Base-by-base conservation (phyloP, 1,140 invertebrate species). In the Macrobrachium rosenbergii region DNA sequence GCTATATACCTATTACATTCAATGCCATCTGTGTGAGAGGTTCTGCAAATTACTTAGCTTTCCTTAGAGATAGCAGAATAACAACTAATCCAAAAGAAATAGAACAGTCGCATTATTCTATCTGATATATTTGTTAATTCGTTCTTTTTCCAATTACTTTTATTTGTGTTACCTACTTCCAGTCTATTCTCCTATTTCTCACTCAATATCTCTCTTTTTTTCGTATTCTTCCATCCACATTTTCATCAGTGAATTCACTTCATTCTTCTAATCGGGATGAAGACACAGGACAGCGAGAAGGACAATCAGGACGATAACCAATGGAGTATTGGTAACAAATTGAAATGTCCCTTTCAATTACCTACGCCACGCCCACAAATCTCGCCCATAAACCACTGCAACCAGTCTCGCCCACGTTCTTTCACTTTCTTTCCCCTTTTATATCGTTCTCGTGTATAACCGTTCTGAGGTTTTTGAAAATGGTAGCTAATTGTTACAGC, bases 281-380 rank as follows among this genome's bases (percentile, higher is more conserved):
- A 64, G 64, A n/a, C 81, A 59, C 67, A 82, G 81, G 43, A 3
- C 5, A 21, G 67, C 19, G 64, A 82, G 81, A 67, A 52, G 64
- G 81, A 82, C 81, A 82, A 82, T 82, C 81, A 82, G 45, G 21
- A 43, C 43, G 59, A 82, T 73, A 82, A 52, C 28, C 81, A 17
- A 82, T 52, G 67, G 72, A 67, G 81, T 82, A 82, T 82, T 82
- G 81, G 67, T 73, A 73, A 82, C 81, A 82, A 73, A 73, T 73
- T 73, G 67, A 73, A 52, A 82, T 82, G 67, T 82, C 81, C 80
- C 59, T 69, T 45, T 59, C 81, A 82, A 82, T 73, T 82, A 82
- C 37, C 69, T 43, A 5, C 69, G 14, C 69, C 21, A 28, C 69
- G 37, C 69, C 69, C 69, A 23, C 69, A 23, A 28, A 23, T 23